Conservation (phyloP, 2,797 vertebrate genomes). For the Protonibea diacanthus region DNA sequence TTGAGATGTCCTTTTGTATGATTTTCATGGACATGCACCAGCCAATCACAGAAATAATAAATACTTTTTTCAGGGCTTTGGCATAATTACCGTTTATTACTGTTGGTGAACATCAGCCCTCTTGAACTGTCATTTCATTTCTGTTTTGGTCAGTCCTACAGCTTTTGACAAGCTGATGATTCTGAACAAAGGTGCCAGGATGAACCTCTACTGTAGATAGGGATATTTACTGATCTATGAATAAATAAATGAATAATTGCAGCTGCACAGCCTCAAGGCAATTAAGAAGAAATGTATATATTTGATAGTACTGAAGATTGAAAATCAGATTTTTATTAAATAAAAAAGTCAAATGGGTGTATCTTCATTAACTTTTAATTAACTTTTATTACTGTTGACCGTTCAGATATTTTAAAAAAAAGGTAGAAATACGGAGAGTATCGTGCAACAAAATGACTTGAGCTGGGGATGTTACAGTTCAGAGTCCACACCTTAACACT, state of each 20-base stretch:
- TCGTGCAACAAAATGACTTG: neutral
- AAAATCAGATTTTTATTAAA: neutral
- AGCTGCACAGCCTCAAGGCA: neutral
- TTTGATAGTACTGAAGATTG: neutral
- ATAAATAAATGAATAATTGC: neutral
- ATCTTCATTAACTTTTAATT: too few species aligned
- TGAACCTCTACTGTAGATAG: neutral
- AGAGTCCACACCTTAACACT: too few species aligned
- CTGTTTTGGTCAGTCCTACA: neutral
- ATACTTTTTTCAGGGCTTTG: neutral
- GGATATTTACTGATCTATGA: neutral
- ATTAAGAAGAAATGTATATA: neutral
- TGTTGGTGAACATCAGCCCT: neutral
- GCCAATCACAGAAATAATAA: neutral
- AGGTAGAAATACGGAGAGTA: too few species aligned
- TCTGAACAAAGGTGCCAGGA: neutral
- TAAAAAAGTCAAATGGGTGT: too few species aligned
- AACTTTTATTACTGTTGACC: too few species aligned
- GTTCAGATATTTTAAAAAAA: too few species aligned
- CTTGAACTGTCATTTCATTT: neutral
- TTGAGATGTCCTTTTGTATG: neutral
- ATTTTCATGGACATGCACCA: neutral
- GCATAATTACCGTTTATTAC: neutral
- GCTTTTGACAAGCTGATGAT: neutral
- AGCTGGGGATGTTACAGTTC: neutral